Evolutionary conservation across 2,888 invertebrate species (phyloP).

Genomic region (Ichneumoninae sp.): DNA sequence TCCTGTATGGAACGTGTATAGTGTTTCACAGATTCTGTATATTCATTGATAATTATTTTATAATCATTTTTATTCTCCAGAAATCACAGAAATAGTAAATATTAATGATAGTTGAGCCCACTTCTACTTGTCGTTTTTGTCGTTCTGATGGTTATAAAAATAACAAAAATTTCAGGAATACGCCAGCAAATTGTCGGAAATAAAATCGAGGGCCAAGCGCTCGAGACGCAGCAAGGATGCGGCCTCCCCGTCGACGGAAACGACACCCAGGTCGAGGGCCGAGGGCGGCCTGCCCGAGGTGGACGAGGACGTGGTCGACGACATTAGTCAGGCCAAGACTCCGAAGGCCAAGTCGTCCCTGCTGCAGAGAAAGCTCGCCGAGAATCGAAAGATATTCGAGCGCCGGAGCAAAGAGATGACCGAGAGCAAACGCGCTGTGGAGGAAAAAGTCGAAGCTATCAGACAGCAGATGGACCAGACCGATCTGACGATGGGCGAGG

Average conservation of each 20-base stretch:
- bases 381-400: slow-evolving; percentile 83
- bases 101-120: not conserved
- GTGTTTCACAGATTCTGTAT: too few relatives aligned
- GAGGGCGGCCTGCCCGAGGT: slow-evolving; percentile 68
- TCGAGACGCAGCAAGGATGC: slow-evolving; percentile 77
- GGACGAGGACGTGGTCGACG: slow-evolving; percentile 74
- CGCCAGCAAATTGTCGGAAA: slow-evolving; percentile 82
- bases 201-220: slow-evolving; percentile 82
- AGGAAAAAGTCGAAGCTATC: slow-evolving; percentile 84
- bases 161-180: slow-evolving; percentile 79
- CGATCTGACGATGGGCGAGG: slow-evolving; percentile 76
- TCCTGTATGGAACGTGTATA: too few relatives aligned
- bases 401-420: slow-evolving; percentile 82
- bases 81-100: not conserved
- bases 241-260: slow-evolving; percentile 73
- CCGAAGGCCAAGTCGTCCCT: slow-evolving; percentile 81
- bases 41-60: not conserved
- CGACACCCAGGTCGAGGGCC: slow-evolving; percentile 70
- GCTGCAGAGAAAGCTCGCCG: slow-evolving; percentile 82
- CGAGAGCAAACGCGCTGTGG: slow-evolving; percentile 82
- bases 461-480: slow-evolving; percentile 84
- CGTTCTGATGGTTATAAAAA: slow-evolving; percentile 5
- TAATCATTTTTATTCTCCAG: not conserved
- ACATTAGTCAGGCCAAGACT: slow-evolving; percentile 80
- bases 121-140: not conserved